phyloP scores from a whole-genome alignment of 1,140 invertebrate genomes.

The Physella acuta region DNA sequence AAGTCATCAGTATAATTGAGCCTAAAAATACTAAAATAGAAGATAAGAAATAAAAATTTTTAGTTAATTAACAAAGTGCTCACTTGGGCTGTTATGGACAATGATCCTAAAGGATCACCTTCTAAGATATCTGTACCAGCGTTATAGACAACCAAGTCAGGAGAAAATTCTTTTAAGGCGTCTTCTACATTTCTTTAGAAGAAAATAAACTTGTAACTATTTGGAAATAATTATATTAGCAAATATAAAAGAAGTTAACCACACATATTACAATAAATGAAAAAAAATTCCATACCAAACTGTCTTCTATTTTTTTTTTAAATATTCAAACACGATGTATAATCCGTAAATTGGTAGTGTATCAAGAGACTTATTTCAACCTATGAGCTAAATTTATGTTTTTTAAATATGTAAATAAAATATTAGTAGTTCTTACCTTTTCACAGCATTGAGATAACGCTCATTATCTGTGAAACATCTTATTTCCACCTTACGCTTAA shows the following conservation, averaged over 20 bases:
- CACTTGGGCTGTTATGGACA: conserved; percentile 69
- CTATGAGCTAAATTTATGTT: too few species aligned
- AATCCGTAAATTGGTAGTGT: too few species aligned
- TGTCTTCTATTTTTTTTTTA: conserved; percentile 65
- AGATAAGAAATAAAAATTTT: too few species aligned
- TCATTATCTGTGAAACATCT: conserved; percentile 69
- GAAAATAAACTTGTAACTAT: neutral
- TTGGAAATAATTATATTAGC: too few species aligned
- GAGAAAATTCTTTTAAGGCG: conserved; percentile 73
- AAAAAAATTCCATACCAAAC: neutral
- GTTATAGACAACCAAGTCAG: conserved; percentile 83
- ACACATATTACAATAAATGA: neutral
- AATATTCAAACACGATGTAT: too few species aligned
- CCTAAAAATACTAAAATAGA: too few species aligned
- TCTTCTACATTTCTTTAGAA: conserved; percentile 63
- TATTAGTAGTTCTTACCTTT: too few species aligned
- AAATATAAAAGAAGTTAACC: too few species aligned
- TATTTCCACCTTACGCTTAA: conserved; percentile 74
- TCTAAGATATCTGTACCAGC: conserved; percentile 83
- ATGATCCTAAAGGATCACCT: conserved; percentile 74
- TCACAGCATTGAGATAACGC: conserved; percentile 72
- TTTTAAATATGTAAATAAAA: too few species aligned
- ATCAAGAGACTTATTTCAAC: too few species aligned
- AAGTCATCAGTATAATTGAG: too few species aligned
- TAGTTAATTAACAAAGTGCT: too few species aligned